Percentiles rank a stretch among this genome's conserved stretches.
These are phyloP conservation scores for Petaurus breviceps DNA, from an alignment of 2,113 vertebrate species.

Conservation along the genomic window DNA sequence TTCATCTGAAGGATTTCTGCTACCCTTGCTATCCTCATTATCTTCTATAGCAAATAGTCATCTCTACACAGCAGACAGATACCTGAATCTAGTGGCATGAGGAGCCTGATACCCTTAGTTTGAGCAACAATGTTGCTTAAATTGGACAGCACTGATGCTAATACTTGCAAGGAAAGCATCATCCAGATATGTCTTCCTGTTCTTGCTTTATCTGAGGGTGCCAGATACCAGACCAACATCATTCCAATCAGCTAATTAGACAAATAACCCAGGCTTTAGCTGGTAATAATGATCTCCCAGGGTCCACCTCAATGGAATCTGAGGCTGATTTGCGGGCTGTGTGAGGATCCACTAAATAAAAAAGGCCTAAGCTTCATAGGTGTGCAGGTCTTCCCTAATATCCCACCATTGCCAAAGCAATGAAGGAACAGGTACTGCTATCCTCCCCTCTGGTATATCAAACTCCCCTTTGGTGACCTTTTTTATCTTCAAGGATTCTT, in stretches of 20 bases:
- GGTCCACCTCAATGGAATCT: background rate
- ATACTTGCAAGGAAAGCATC: background rate
- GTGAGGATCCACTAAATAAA: background rate
- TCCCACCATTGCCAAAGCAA: background rate
- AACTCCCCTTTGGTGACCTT: background rate
- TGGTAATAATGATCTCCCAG: background rate
- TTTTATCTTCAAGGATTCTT: background rate
- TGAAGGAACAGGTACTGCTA: background rate
- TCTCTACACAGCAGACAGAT: background rate
- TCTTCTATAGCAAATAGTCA: background rate
- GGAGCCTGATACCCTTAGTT: background rate
- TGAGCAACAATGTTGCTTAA: background rate
- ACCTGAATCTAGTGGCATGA: background rate
- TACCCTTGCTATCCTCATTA: background rate
- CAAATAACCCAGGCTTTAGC: background rate
- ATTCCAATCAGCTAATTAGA: background rate
- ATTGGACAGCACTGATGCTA: background rate
- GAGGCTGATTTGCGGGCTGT: background rate
- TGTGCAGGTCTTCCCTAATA: background rate
- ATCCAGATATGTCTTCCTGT: background rate
- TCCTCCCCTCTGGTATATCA: background rate
- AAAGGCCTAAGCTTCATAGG: background rate
- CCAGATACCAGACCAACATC: background rate
- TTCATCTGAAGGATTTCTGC: background rate
- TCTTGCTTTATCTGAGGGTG: background rate